These are phyloP conservation scores for Gryllus longicercus DNA, from an alignment of 2,888 invertebrate genomes.

Conservation along the genomic window DNA sequence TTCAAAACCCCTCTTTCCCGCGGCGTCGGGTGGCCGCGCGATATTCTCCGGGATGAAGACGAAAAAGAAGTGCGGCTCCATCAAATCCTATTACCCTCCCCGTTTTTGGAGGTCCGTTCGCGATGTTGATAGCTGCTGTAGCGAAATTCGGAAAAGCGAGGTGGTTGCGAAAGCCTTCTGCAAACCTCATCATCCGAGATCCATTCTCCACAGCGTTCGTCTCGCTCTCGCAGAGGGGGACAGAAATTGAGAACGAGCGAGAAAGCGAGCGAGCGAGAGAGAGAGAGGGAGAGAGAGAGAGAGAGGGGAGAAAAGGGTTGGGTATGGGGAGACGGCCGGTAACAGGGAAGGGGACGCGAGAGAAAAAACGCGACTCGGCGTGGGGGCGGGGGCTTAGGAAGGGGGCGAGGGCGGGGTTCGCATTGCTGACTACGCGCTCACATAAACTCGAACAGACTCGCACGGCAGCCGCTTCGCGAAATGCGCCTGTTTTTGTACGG, in stretches of 20 bases:
- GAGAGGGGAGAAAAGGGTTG: not conserved
- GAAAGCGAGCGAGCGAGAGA: not conserved
- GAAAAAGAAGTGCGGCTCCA: not conserved
- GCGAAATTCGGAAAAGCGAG: conserved; percentile 11
- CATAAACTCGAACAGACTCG: not conserved
- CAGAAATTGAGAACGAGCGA: too few species aligned
- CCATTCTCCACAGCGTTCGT: too few species aligned
- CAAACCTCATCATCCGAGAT: not conserved
- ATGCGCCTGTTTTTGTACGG: not conserved
- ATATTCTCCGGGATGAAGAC: too few species aligned
- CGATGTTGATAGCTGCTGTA: conserved; percentile 7
- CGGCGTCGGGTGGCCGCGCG: too few species aligned
- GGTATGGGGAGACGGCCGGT: not conserved
- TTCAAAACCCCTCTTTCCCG: too few species aligned
- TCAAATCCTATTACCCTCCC: not conserved
- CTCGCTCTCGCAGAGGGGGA: too few species aligned
- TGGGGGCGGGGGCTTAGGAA: not conserved
- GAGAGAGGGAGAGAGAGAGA: not conserved
- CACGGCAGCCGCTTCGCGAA: not conserved
- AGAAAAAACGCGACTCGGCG: not conserved
- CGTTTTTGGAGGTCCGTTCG: not conserved
- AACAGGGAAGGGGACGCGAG: not conserved
- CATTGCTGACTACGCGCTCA: not conserved
- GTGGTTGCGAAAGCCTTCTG: not conserved
- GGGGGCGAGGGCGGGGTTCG: not conserved